A percentile compares a stretch with the other conserved stretches of the same genome.
Evolutionary conservation across 2,113 vertebrate genomes (phyloP).

Genomic region (Gobiocypris rarus): DNA sequence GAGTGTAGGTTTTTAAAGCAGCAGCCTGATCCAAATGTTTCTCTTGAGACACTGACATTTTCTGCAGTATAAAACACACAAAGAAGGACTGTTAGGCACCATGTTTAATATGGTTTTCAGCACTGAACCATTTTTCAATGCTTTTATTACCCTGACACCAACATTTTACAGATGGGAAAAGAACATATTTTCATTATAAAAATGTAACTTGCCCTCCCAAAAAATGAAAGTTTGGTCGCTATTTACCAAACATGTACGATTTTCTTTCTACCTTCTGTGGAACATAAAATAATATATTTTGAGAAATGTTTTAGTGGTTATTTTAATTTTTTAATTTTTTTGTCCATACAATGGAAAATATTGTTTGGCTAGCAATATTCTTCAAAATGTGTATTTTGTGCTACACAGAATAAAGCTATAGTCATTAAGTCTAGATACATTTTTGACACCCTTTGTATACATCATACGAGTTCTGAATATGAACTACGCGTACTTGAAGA

Average conservation of each 20-base stretch:
- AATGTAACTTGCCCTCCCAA: neutral
- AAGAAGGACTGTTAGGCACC: constrained; percentile 14
- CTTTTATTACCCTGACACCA: neutral
- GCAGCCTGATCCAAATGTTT: neutral
- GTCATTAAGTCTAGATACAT: no score
- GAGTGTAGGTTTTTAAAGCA: constrained; percentile 1
- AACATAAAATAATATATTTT: neutral
- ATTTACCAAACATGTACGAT: neutral
- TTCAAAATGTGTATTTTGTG: neutral
- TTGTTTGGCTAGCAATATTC: neutral
- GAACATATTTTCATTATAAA: neutral
- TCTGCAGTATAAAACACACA: neutral
- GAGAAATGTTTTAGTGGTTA: no score
- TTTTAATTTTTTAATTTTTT: no score
- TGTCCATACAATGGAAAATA: neutral
- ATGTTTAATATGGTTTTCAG: neutral
- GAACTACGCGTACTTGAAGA: neutral
- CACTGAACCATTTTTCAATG: neutral
- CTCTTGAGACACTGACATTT: constrained; percentile 10
- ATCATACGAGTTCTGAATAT: constrained; percentile 1
- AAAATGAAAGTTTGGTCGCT: no score
- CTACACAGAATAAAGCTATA: neutral
- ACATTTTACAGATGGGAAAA: neutral
- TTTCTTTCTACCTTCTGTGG: neutral
- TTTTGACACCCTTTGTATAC: neutral